A percentile compares a stretch with the other conserved stretches of the same genome.
These are phyloP conservation scores for Peromyscus melanophrys DNA, from an alignment of 2,797 vertebrate species.

Conservation along the genomic window DNA sequence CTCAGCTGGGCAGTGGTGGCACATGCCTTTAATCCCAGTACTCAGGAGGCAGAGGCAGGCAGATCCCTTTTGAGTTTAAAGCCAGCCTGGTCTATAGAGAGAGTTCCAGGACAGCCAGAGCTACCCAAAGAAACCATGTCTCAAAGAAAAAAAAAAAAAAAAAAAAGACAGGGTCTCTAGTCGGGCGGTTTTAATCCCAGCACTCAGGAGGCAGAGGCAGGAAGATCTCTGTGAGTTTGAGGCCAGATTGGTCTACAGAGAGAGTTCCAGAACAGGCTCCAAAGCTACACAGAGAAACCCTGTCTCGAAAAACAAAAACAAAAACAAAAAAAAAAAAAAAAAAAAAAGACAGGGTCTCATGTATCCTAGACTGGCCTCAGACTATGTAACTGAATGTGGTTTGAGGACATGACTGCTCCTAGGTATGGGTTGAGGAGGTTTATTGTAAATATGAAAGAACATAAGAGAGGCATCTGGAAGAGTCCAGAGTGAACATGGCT, in stretches of 20 bases:
- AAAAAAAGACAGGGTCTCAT: neutral
- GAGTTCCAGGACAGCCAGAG: neutral
- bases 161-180: too few species aligned
- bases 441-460: neutral
- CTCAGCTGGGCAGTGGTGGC: neutral
- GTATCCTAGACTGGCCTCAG: neutral
- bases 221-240: too few species aligned
- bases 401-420: neutral
- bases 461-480: neutral
- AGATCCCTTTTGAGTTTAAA: neutral
- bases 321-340: too few species aligned
- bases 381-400: neutral
- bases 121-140: too few species aligned
- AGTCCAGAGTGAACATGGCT: neutral
- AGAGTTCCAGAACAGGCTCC: too few species aligned
- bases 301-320: too few species aligned
- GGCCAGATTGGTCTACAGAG: too few species aligned
- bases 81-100: neutral
- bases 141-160: too few species aligned
- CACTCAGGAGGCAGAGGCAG: too few species aligned
- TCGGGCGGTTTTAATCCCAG: too few species aligned
- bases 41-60: neutral
- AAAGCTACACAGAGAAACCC: too few species aligned
- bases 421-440: neutral
- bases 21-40: neutral